A percentile compares a stretch with the other conserved stretches of the same genome.
Evolutionary conservation across 2,797 vertebrate genomes (phyloP).

Genomic region (Parauchenoglanis punctatus): DNA sequence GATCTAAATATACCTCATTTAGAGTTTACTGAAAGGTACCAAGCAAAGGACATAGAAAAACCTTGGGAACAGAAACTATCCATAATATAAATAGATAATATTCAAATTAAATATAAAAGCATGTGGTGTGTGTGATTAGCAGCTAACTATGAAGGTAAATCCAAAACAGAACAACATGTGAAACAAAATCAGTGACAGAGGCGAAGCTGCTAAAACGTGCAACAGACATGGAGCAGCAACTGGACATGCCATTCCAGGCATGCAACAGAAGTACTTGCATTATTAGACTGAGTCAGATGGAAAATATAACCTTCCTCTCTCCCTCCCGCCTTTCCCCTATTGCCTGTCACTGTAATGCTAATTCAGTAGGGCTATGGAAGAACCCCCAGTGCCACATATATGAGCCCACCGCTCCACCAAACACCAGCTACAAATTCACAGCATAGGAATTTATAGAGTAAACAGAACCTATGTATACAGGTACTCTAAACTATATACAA

Average conservation of each 20-base stretch:
- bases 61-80: constrained; percentile 22
- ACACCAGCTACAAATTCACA: constrained; percentile 26
- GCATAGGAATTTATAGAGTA: background rate
- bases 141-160: background rate
- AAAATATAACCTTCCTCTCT: constrained; percentile 58
- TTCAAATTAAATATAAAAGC: background rate
- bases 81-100: background rate
- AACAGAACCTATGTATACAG: background rate
- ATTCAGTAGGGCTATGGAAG: constrained; percentile 22
- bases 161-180: constrained; percentile 37
- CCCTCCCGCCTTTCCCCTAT: background rate
- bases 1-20: background rate
- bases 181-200: constrained; percentile 17
- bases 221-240: constrained; percentile 71
- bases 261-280: constrained; percentile 63
- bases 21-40: background rate
- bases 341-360: constrained; percentile 8
- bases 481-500: background rate
- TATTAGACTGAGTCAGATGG: constrained; percentile 55
- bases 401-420: constrained; percentile 3
- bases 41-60: background rate
- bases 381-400: constrained; percentile 21
- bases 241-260: constrained; percentile 74
- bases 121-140: background rate
- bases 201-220: constrained; percentile 39